Percentiles rank a stretch among this genome's conserved stretches.
phyloP scores from a whole-genome alignment of 2,113 vertebrate genomes.

The Gasterosteus nipponicus region DNA sequence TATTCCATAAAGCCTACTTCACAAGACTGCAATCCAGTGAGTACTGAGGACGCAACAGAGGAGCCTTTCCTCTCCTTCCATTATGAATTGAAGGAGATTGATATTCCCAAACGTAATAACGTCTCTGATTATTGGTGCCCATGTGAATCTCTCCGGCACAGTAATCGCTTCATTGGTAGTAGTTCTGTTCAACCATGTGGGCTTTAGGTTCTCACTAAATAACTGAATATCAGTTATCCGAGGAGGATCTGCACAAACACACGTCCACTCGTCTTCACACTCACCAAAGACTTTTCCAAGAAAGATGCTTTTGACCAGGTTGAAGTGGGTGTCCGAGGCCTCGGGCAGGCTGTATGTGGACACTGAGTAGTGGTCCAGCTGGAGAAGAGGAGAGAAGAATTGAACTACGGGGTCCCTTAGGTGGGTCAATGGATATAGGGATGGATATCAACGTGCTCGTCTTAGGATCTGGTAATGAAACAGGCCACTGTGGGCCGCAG shows the following conservation, averaged over 20 bases:
- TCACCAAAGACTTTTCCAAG: slow-evolving; percentile 96
- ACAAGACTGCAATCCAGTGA: too few relatives aligned
- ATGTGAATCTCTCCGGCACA: background rate
- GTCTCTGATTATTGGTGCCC: too few relatives aligned
- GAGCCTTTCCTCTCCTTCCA: too few relatives aligned
- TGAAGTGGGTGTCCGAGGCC: slow-evolving; percentile 88
- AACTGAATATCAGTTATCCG: background rate
- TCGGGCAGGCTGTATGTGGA: slow-evolving; percentile 86
- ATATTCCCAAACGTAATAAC: background rate
- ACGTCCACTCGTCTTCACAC: slow-evolving; percentile 28
- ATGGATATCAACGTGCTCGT: too few relatives aligned
- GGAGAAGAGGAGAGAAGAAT: background rate
- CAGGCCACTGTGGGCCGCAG: too few relatives aligned
- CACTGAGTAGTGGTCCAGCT: slow-evolving; percentile 95
- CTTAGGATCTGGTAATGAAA: too few relatives aligned
- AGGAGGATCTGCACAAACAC: background rate
- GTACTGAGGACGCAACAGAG: too few relatives aligned
- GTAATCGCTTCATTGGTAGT: background rate
- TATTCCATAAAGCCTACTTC: background rate
- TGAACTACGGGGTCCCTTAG: background rate
- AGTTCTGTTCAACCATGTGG: background rate
- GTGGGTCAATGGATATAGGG: too few relatives aligned
- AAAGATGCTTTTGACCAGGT: slow-evolving; percentile 93
- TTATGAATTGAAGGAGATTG: background rate
- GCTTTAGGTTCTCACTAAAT: background rate